phyloP scores from a whole-genome alignment of 2,797 vertebrate species.

The Crypturellus tataupa region DNA sequence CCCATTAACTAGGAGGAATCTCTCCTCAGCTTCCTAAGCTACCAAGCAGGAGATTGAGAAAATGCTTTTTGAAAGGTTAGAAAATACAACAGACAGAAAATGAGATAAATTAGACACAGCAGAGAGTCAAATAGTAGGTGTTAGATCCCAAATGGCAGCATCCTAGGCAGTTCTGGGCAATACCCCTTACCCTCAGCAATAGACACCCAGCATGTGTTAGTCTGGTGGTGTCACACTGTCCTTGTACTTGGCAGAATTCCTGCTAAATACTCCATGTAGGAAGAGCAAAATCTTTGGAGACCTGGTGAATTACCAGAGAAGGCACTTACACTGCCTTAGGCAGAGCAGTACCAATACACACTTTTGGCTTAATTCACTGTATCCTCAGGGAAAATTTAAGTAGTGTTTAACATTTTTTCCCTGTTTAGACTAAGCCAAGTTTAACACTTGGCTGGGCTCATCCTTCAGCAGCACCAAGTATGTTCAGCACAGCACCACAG shows the following conservation, averaged over 20 bases:
- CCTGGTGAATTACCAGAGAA: conserved; percentile 7
- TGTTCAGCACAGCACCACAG: not conserved
- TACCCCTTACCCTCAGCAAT: not conserved
- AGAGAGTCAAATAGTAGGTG: not conserved
- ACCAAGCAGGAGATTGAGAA: not conserved
- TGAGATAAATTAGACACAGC: not conserved
- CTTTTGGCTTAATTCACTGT: not conserved
- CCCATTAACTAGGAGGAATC: not conserved
- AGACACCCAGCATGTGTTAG: not conserved
- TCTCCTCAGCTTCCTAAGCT: not conserved
- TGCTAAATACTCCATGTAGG: not conserved
- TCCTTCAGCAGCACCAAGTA: fast-evolving
- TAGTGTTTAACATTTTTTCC: not conserved
- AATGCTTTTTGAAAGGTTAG: not conserved
- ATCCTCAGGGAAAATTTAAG: conserved; percentile 8
- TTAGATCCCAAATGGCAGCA: not conserved
- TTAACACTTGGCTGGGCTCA: not conserved
- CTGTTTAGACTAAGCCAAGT: not conserved
- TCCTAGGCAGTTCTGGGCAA: not conserved
- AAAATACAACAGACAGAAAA: not conserved
- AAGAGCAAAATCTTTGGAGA: not conserved
- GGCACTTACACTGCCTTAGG: not conserved
- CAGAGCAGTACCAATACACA: not conserved
- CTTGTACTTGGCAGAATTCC: not conserved
- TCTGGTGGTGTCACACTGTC: not conserved